These are phyloP conservation scores for Palythoa grandiflora DNA, from an alignment of 92 coral and sea anemone genomes.

Conservation along the genomic window DNA sequence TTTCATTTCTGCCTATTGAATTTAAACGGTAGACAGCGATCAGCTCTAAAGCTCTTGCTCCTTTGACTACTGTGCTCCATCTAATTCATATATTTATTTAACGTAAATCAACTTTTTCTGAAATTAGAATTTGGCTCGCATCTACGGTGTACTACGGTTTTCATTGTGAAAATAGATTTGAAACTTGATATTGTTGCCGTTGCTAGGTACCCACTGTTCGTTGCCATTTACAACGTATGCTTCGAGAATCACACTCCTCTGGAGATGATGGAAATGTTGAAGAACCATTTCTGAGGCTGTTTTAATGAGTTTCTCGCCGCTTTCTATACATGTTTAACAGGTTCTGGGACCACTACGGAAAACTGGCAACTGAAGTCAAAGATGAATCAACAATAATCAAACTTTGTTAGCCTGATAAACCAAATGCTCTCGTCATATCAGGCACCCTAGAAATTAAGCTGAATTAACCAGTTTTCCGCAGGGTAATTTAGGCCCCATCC, in stretches of 20 bases:
- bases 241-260: constrained; percentile 87
- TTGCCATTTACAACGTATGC: constrained; percentile 95
- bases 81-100: no score
- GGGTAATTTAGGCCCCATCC: not conserved
- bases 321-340: not conserved
- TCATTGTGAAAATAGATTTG: not conserved
- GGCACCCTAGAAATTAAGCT: not conserved
- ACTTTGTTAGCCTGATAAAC: not conserved
- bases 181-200: not conserved
- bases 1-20: no score
- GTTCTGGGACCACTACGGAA: not conserved
- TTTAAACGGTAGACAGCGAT: no score
- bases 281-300: constrained; percentile 66
- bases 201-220: constrained; percentile 81
- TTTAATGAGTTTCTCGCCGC: not conserved
- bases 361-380: not conserved
- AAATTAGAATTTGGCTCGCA: no score
- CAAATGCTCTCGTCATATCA: not conserved
- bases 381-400: not conserved
- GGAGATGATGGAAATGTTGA: constrained; percentile 90
- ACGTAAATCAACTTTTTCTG: no score
- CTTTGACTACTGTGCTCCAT: no score
- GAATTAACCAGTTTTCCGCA: not conserved
- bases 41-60: no score
- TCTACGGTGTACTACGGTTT: no score